These are phyloP conservation scores for Drosophila saltans DNA, from an alignment of 1,140 invertebrate genomes.

Conservation along the genomic window DNA sequence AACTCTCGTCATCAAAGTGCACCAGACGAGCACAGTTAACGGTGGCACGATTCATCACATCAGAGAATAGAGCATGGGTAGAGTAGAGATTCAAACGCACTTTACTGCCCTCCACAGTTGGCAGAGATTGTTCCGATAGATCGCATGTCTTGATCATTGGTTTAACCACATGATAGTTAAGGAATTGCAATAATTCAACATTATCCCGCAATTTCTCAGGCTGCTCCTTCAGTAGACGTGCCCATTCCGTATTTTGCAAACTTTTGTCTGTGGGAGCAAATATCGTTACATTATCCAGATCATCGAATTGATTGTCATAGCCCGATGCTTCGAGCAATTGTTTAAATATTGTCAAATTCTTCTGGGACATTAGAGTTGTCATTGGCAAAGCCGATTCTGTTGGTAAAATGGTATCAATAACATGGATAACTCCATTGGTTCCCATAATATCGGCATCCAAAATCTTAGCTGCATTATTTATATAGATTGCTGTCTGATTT, in stretches of 20 bases:
- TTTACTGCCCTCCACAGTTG: constrained; percentile 83
- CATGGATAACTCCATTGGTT: constrained; percentile 88
- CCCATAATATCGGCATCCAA: constrained; percentile 85
- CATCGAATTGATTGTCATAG: constrained; percentile 85
- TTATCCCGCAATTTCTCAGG: constrained; percentile 80
- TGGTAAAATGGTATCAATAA: constrained; percentile 87
- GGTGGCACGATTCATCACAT: constrained; percentile 84
- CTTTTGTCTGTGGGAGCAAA: constrained; percentile 87
- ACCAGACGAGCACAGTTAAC: constrained; percentile 87
- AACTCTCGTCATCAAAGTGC: constrained; percentile 86
- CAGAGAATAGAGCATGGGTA: constrained; percentile 84
- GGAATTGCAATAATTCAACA: constrained; percentile 84
- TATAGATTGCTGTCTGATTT: constrained; percentile 72
- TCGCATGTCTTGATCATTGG: constrained; percentile 84
- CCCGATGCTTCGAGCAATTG: constrained; percentile 84
- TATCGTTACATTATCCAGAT: constrained; percentile 86
- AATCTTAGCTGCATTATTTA: constrained; percentile 84
- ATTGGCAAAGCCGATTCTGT: constrained; percentile 85
- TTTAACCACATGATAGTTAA: constrained; percentile 85
- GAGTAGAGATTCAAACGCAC: constrained; percentile 86
- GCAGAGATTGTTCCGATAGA: constrained; percentile 84
- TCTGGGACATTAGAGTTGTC: constrained; percentile 82
- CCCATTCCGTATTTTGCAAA: constrained; percentile 83
- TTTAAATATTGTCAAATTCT: constrained; percentile 84
- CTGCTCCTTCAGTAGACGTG: constrained; percentile 80